Evolutionary conservation across 2,797 vertebrate species (phyloP), one percentile per base, ranked within the genome.

Genomic region (Fratercula arctica): DNA sequence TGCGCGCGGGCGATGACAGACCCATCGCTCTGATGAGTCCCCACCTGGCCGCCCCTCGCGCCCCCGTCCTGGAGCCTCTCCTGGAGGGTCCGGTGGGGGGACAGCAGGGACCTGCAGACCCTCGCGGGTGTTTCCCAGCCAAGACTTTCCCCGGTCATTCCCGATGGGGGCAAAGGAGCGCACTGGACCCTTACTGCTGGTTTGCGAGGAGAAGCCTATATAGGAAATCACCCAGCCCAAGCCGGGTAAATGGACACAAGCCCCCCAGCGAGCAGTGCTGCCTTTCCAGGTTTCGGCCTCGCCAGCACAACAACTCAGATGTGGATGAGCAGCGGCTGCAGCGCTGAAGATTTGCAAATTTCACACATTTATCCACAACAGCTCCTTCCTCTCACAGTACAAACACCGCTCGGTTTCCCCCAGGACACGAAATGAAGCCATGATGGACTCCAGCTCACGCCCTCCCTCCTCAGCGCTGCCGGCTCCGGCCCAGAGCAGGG

Each of bases 251-350:
- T 0, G 5, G 31, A 23, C 8, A 46, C 5, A 10, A 4, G 35
- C 2, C 7, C 25, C 25, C 23, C 3, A 0, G 33, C 4, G 4
- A 67, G 8, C 43, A 20, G 10, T 19, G 17, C 13, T 8, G 39
- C 9, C 17, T 61, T 57, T 51, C 48, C 31, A 60, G 26, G 18
- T 25, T 48, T 56, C 29, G 41, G 25, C 14, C 51, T 67, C 51
- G 15, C 5, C 14, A 21, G 12, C n/a, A 9, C 20, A 5, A 4
- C 8, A n/a, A 16, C 7, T 13, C 35, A 51, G 29, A 0, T 0
- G 41, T 43, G 21, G 46, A 33, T 10, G 16, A 87, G 25, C 18
- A 33, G 46, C 5, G 8, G 39, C 18, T 18, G 56, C 5, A 4
- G 18, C 1, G 8, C 28, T 11, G 85, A 48, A 19, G 16, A 67